Evolutionary conservation across 2,888 invertebrate genomes (phyloP), one percentile per base, ranked within the genome.

Genomic region (Cacoxenus indagator): DNA sequence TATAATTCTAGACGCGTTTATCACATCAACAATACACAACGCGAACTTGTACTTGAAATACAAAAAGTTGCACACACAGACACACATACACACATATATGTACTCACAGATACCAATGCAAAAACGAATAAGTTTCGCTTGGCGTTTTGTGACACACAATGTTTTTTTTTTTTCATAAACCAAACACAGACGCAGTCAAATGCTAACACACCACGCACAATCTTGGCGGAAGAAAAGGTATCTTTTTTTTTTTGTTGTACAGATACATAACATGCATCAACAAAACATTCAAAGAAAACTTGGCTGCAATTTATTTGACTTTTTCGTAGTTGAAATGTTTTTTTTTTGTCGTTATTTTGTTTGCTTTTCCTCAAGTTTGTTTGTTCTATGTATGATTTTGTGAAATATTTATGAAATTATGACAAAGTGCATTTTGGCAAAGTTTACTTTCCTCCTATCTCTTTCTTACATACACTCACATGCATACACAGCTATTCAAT

Each of bases 1-100:
- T 81, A 81, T 81, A 81, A 81, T 81, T 81, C 81, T 78, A 81
- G 81, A 77, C 81, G 83, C 82, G 81, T 81, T 83, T 78, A 80
- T 81, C 83, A 80, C 81, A 81, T 81, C 81, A 81, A 83, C 80
- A 82, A 83, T 76, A 78, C 75, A 67, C 62, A 57, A 62, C 17
- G 45, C 61, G 45, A 43, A 62, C 82, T 83, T 77, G 78, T 79
- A 76, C 78, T 81, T 83, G 76, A 81, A 75, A 76, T 75, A 73
- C 43, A 17, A 19, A 57, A 27, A 3, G 43, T 8, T 14, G 22
- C 51, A 17, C 17, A 6, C 51, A 19, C 19, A 17, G 5, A 14
- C 11, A 51, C 2, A 54, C 54, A 22, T 19, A 54, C 19, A 54
- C n/a, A 22, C 1, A 6, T 22, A 11, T 22, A 51, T 51, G 51